Percentiles rank a stretch among this genome's conserved stretches.
Evolutionary conservation across 2,113 vertebrate genomes (phyloP).

Genomic region (Scomber scombrus): DNA sequence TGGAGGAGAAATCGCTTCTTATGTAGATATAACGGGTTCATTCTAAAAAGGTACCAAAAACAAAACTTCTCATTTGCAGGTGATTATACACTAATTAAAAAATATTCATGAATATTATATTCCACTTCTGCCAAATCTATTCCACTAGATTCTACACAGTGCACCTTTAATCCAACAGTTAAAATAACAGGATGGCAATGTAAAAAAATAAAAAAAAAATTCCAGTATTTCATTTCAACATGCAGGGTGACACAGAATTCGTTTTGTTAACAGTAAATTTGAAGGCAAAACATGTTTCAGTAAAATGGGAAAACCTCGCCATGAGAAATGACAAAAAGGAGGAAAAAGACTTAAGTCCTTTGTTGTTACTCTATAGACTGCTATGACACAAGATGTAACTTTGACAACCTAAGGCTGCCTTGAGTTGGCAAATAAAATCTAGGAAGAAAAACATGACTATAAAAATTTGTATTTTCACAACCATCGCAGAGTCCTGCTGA

Average conservation of each 20-base stretch:
- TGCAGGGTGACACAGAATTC: conserved; percentile 56
- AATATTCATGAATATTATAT: too few relatives aligned
- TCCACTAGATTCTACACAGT: too few relatives aligned
- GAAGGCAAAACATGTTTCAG: conserved; percentile 33
- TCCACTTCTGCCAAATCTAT: too few relatives aligned
- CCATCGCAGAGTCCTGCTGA: conserved; percentile 50
- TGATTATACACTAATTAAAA: too few relatives aligned
- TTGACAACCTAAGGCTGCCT: conserved; percentile 27
- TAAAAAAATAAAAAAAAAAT: conserved; percentile 24
- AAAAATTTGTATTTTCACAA: conserved; percentile 80
- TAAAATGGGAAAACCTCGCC: background rate
- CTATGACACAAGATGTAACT: conserved; percentile 62
- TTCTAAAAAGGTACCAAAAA: too few relatives aligned
- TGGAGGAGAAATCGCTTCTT: too few relatives aligned
- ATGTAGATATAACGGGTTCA: too few relatives aligned
- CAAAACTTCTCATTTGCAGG: too few relatives aligned
- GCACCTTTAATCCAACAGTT: conserved; percentile 37
- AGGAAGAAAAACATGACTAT: conserved; percentile 82
- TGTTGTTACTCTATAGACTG: conserved; percentile 86
- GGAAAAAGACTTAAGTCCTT: conserved; percentile 28
- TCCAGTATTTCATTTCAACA: conserved; percentile 53
- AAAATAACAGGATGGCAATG: conserved; percentile 33
- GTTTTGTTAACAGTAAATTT: conserved; percentile 79
- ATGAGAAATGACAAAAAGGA: background rate
- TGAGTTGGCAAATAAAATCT: conserved; percentile 50